A percentile compares a stretch with the other conserved stretches of the same genome.
Conservation (phyloP, 2,113 vertebrate species). For the Lycocorax pyrrhopterus region DNA sequence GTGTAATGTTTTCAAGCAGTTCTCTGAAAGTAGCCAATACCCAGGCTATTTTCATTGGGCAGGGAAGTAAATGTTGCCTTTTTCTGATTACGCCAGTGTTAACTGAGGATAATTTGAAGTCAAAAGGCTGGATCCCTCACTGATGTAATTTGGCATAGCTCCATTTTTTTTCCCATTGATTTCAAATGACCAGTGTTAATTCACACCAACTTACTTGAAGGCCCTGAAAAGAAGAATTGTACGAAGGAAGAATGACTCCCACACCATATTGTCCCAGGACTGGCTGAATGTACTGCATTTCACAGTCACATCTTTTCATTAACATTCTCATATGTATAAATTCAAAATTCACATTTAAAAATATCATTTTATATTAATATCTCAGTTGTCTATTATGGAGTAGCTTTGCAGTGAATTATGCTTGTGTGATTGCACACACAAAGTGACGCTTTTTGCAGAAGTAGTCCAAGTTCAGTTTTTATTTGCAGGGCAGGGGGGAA, state of each 20-base stretch:
- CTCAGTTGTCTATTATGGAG: neutral
- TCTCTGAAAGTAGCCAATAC: constrained; percentile 53
- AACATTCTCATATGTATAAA: neutral
- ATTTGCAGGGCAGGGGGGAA: neutral
- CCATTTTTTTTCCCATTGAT: constrained; percentile 22
- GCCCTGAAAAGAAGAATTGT: constrained; percentile 49
- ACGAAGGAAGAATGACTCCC: neutral
- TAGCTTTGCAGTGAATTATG: neutral
- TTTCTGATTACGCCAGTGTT: constrained; percentile 57
- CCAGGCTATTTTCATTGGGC: constrained; percentile 52
- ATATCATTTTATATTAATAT: neutral
- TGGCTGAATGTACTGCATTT: constrained; percentile 8
- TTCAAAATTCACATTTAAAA: neutral
- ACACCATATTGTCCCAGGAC: constrained; percentile 28
- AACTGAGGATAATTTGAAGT: constrained; percentile 64
- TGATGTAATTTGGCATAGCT: constrained; percentile 49
- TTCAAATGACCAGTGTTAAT: constrained; percentile 56
- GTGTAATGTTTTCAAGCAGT: constrained; percentile 54
- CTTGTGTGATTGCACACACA: neutral
- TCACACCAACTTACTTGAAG: constrained; percentile 30
- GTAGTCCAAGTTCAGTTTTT: neutral
- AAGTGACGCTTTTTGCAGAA: neutral
- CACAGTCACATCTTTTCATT: neutral
- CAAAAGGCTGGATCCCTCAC: constrained; percentile 49
- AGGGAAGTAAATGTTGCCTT: constrained; percentile 46